phyloP scores from a whole-genome alignment of 2,888 invertebrate genomes.

The Sphinx pinastri region DNA sequence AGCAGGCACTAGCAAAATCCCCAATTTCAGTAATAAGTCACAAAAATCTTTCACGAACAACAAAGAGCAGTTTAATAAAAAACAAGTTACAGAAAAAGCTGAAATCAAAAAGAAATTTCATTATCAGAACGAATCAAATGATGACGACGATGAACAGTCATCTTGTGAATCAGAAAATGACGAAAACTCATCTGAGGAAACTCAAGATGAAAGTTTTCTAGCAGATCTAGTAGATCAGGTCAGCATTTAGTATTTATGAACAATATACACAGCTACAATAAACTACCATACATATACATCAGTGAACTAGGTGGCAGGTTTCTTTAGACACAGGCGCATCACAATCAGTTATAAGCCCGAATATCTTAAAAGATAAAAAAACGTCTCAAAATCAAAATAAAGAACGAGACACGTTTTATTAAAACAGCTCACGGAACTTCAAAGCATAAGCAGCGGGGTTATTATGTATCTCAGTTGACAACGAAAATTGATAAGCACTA shows the following conservation, averaged over 20 bases:
- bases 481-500: background rate
- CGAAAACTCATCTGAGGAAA: constrained; percentile 16
- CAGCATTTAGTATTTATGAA: constrained; percentile 34
- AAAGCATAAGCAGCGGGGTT: no score
- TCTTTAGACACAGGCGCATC: constrained; percentile 42
- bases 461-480: background rate
- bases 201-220: constrained; percentile 35
- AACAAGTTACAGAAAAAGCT: background rate
- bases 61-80: constrained; percentile 20
- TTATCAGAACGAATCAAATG: constrained; percentile 10
- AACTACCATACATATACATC: constrained; percentile 37
- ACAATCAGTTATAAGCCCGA: constrained; percentile 36
- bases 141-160: background rate
- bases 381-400: constrained; percentile 27
- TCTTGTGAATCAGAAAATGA: background rate
- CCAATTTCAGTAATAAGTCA: background rate
- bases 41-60: background rate
- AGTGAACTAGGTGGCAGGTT: constrained; percentile 40
- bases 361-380: constrained; percentile 27
- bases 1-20: background rate
- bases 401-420: constrained; percentile 54
- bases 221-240: constrained; percentile 20
- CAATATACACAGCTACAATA: constrained; percentile 27
- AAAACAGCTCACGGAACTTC: constrained; percentile 60
- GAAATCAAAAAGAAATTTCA: constrained; percentile 25